These are phyloP conservation scores for Toxotes jaculatrix DNA, from an alignment of 2,113 vertebrate species.

Conservation along the genomic window DNA sequence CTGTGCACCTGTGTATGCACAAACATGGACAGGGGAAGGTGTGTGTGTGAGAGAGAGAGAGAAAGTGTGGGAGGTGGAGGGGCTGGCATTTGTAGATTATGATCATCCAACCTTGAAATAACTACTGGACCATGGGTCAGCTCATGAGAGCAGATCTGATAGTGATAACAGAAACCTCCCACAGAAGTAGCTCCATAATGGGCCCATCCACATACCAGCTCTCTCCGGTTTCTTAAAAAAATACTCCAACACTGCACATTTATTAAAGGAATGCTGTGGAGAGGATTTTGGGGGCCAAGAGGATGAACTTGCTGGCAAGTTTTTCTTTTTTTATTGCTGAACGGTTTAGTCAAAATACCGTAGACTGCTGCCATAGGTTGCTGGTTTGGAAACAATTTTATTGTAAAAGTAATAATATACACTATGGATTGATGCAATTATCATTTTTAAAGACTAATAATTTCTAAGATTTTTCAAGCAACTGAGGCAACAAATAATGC, in stretches of 20 bases:
- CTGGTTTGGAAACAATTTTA: constrained; percentile 11
- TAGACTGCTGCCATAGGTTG: not conserved
- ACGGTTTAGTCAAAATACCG: constrained; percentile 34
- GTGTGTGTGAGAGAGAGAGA: constrained; percentile 1
- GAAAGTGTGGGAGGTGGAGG: not conserved
- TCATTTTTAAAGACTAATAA: not conserved
- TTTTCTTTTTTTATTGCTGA: constrained; percentile 47
- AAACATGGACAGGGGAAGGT: not conserved
- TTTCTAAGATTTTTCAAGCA: not conserved
- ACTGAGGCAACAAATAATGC: not conserved
- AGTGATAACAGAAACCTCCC: constrained; percentile 55
- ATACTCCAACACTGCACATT: constrained; percentile 65
- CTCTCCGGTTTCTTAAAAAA: constrained; percentile 73
- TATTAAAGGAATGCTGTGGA: constrained; percentile 82
- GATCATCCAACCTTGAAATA: constrained; percentile 61
- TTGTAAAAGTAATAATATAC: not conserved
- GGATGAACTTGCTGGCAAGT: constrained; percentile 60
- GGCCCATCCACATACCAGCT: constrained; percentile 72
- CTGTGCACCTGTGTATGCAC: constrained; percentile 13
- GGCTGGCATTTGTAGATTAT: constrained; percentile 10
- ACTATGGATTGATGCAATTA: not conserved
- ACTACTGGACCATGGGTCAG: constrained; percentile 59
- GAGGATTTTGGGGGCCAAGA: constrained; percentile 42
- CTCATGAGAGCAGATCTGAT: constrained; percentile 61
- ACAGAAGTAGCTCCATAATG: constrained; percentile 56